Percentiles rank a stretch among this genome's conserved stretches.
These are phyloP conservation scores for Ectropis crepuscularia DNA, from an alignment of 2,888 invertebrate species.

Conservation along the genomic window DNA sequence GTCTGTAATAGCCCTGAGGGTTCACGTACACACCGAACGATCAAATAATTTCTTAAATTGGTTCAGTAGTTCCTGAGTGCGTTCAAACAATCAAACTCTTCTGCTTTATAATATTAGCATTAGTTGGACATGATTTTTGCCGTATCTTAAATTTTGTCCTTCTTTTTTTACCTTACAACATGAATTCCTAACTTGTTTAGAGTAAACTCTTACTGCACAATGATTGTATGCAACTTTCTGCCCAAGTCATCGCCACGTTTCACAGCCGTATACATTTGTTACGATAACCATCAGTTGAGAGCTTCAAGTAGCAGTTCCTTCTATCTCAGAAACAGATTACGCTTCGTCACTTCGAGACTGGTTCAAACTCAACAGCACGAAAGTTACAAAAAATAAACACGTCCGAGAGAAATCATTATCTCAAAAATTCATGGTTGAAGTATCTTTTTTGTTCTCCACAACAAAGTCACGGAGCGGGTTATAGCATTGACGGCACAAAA, in stretches of 20 bases:
- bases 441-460: slow-evolving; percentile 12
- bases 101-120: too few relatives aligned
- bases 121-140: too few relatives aligned
- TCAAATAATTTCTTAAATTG: too few relatives aligned
- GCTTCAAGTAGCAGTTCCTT: slow-evolving; percentile 13
- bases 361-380: background rate
- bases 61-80: too few relatives aligned
- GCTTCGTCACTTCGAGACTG: slow-evolving; percentile 20
- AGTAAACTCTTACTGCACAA: slow-evolving; percentile 14
- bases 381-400: slow-evolving; percentile 18
- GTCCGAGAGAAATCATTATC: slow-evolving; percentile 20
- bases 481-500: background rate
- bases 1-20: too few relatives aligned
- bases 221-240: slow-evolving; percentile 44
- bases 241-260: slow-evolving; percentile 38
- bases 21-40: too few relatives aligned
- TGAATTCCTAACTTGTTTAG: background rate
- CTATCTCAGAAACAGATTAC: slow-evolving; percentile 1
- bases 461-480: background rate
- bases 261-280: slow-evolving; percentile 43
- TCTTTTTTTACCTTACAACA: background rate
- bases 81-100: too few relatives aligned
- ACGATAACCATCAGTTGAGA: slow-evolving; percentile 45
- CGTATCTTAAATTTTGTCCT: background rate
- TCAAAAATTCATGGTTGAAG: slow-evolving; percentile 15